Evolutionary conservation across 2,113 vertebrate species (phyloP), one percentile per base, ranked within the genome.

Genomic region (Crotophaga sulcirostris): DNA sequence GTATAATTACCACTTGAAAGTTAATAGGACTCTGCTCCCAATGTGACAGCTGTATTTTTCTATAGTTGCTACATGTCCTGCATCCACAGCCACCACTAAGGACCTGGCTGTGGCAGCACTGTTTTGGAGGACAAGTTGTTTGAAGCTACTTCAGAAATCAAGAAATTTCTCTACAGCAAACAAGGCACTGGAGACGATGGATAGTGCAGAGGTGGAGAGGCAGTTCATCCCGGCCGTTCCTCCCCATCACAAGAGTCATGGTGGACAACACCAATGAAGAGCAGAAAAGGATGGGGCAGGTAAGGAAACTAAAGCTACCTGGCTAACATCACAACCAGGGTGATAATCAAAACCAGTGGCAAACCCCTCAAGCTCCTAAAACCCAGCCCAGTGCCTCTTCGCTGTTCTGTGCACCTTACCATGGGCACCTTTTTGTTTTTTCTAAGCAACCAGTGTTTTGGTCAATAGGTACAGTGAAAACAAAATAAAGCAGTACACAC

Each of bases 1-100:
- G 0, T 45, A 11, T 85, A 90, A 94, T 85, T 85, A 68, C 75
- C 66, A 68, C 83, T 83, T 83, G 87, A 76, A 88, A 88, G 67
- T 75, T 90, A 90, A 93, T 63, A 85, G 47, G 70, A 54, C 76
- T 67, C 47, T 45, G n/a, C 56, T 83, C 47, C 62, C 76, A 38
- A 68, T 2, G 0, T 45, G 87, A 63, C 0, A 0, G 49, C 47
- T 49, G 16, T 55, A 12, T 88, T 89, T 89, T 86, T 55, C 68
- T 73, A 2, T 19, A 47, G 47, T 62, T 3, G 0, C 12, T 14
- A 38, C 36, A 34, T 63, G 67, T 72, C 34, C 58, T 52, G 42
- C 4, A 1, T 59, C 45, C 74, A 28, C 2, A 2, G 44, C 13
- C 5, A 0, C 58, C 89, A 10, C 49, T 42, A 77, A 21, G 13